phyloP scores from a whole-genome alignment of 2,888 invertebrate species.

The Cephus nigrinus region DNA sequence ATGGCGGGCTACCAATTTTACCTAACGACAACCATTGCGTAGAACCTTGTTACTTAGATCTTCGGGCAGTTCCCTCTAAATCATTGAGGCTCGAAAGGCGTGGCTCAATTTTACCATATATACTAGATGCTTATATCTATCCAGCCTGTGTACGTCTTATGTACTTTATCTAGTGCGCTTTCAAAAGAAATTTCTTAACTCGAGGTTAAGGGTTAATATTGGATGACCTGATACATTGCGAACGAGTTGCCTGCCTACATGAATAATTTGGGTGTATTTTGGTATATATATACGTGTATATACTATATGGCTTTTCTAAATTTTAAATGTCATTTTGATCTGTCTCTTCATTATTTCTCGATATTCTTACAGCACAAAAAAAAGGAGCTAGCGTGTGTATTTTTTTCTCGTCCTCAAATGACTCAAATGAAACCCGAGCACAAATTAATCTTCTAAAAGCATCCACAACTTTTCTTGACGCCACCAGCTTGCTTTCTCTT shows the following conservation, averaged over 20 bases:
- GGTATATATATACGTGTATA: not conserved
- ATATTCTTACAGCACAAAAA: not conserved
- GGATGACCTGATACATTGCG: not conserved
- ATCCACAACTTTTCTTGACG: constrained; percentile 22
- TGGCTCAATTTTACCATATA: not conserved
- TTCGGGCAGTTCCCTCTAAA: constrained; percentile 31
- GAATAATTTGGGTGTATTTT: not conserved
- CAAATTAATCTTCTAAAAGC: constrained; percentile 45
- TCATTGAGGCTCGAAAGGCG: constrained; percentile 18
- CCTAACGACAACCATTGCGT: not conserved
- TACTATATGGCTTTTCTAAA: not conserved
- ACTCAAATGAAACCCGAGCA: constrained; percentile 8
- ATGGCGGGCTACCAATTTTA: not conserved
- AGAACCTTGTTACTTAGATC: constrained; percentile 30
- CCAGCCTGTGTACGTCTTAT: not conserved
- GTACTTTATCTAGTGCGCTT: not conserved
- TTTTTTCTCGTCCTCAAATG: not conserved
- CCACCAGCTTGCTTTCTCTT: constrained; percentile 7
- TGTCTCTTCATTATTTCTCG: not conserved
- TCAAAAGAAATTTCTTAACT: not conserved
- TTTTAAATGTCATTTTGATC: not conserved
- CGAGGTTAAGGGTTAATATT: not conserved
- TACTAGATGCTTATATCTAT: not conserved
- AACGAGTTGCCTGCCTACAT: not conserved
- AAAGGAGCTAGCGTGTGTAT: not conserved